These are phyloP conservation scores for Stomatorhinus ivindoensis DNA, from an alignment of 2,113 vertebrate genomes.

Conservation along the genomic window DNA sequence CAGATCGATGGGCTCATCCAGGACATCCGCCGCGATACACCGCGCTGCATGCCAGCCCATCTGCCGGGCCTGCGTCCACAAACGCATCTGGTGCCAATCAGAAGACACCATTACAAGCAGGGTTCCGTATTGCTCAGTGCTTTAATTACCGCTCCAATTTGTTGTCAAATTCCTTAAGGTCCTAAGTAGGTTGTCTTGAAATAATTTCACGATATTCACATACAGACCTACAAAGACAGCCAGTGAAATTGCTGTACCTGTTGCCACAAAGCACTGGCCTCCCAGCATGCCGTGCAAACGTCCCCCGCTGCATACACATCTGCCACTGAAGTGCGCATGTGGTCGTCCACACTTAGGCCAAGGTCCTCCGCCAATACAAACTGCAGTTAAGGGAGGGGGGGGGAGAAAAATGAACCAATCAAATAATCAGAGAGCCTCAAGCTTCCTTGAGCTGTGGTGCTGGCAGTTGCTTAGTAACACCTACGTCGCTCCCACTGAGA, in stretches of 20 bases:
- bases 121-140: neutral
- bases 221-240: neutral
- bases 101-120: neutral
- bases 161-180: neutral
- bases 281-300: conserved; percentile 78
- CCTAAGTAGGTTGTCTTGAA: neutral
- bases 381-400: conserved; percentile 41
- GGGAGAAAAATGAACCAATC: neutral
- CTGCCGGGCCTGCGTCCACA: conserved; percentile 95
- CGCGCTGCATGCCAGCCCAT: conserved; percentile 91
- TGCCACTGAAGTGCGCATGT: conserved; percentile 76
- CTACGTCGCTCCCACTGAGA: conserved; percentile 77
- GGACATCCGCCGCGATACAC: conserved; percentile 71
- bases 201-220: neutral
- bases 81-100: conserved; percentile 73
- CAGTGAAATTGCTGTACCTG: conserved; percentile 62
- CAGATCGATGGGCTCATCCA: conserved; percentile 66
- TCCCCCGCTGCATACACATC: conserved; percentile 86
- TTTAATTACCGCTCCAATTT: neutral
- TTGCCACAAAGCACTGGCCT: conserved; percentile 77
- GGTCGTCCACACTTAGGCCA: conserved; percentile 74
- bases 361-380: conserved; percentile 73
- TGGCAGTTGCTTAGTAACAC: conserved; percentile 24
- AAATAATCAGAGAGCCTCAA: neutral
- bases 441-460: neutral